These are phyloP conservation scores for Drosophila engyochracea DNA, from an alignment of 2,888 invertebrate species.

Conservation along the genomic window DNA sequence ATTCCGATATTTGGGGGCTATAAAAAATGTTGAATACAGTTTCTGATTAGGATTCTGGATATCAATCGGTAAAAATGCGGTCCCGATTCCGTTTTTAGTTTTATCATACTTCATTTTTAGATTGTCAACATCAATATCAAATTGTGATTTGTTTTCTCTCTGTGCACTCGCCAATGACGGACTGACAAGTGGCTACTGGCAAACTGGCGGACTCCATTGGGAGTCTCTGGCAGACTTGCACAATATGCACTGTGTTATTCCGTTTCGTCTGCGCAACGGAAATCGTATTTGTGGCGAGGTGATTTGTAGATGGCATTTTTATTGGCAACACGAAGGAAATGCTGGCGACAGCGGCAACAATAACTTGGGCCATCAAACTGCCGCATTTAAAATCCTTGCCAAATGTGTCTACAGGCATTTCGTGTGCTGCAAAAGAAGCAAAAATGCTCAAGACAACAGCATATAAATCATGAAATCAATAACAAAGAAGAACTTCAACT, in stretches of 20 bases:
- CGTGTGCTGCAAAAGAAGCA: slow-evolving; percentile 1
- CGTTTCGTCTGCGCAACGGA: slow-evolving; percentile 53
- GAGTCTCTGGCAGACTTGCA: slow-evolving; percentile 42
- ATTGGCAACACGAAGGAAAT: slow-evolving; percentile 61
- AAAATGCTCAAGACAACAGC: neutral
- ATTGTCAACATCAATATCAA: neutral
- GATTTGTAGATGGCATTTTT: slow-evolving; percentile 57
- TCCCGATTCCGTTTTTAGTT: neutral
- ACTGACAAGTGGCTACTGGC: slow-evolving; percentile 13
- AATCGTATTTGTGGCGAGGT: slow-evolving; percentile 41
- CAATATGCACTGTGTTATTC: slow-evolving; percentile 34
- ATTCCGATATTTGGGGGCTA: neutral
- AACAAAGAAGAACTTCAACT: slow-evolving; percentile 7
- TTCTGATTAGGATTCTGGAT: neutral
- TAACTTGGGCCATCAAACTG: slow-evolving; percentile 38
- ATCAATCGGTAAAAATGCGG: neutral
- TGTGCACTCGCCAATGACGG: neutral
- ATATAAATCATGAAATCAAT: neutral
- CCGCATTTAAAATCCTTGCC: slow-evolving; percentile 58
- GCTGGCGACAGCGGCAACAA: slow-evolving; percentile 47
- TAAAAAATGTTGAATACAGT: neutral
- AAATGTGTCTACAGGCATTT: slow-evolving; percentile 34
- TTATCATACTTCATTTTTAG: neutral
- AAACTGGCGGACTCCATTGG: neutral
- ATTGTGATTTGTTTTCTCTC: neutral